These are phyloP conservation scores for human (Homo sapiens) DNA, from an alignment of 2,113 vertebrate genomes.

Conservation along the genomic window DNA sequence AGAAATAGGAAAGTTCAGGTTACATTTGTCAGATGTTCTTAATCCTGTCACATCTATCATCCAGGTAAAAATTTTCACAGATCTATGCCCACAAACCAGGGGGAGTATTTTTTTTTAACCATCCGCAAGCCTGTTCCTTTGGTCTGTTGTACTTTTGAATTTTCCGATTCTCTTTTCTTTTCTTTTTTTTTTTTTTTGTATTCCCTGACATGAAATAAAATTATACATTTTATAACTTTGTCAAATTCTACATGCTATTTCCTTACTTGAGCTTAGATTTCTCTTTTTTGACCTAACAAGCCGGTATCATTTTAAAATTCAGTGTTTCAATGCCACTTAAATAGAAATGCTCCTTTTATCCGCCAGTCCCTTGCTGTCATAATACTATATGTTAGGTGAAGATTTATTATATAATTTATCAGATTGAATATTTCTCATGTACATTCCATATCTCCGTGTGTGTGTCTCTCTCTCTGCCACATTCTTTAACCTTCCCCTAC, in stretches of 20 bases:
- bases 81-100: not conserved
- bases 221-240: not conserved
- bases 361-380: not conserved
- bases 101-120: fast-evolving
- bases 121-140: not conserved
- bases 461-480: not conserved
- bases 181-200: not conserved
- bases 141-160: not conserved
- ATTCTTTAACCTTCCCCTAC: not conserved
- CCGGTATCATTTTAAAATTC: not conserved
- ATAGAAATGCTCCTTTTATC: not conserved
- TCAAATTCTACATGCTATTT: not conserved
- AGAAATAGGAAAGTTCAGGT: not conserved
- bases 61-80: not conserved
- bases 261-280: not conserved
- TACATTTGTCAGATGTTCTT: not conserved
- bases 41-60: not conserved
- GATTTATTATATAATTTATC: not conserved
- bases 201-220: not conserved
- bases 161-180: not conserved
- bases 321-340: not conserved
- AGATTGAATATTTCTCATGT: not conserved
- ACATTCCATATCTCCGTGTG: not conserved
- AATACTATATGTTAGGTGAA: fast-evolving
- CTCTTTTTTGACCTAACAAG: not conserved